Base-by-base conservation (phyloP, 2,797 vertebrate genomes). In the Nothura maculosa region DNA sequence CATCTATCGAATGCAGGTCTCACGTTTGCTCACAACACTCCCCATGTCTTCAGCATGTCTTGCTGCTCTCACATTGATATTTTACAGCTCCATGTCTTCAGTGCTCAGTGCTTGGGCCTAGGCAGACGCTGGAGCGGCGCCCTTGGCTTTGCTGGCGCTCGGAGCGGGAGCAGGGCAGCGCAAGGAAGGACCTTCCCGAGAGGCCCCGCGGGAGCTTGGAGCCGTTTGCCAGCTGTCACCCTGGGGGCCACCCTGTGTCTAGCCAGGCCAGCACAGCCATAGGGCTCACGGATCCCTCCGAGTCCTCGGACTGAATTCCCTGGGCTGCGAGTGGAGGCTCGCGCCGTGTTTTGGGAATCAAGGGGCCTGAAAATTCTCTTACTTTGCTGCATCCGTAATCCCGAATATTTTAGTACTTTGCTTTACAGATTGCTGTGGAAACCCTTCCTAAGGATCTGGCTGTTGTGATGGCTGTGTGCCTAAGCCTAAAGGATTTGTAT, bases 401-500 rank as follows among this genome's bases (percentile, higher is more conserved):
- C 19, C 30, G 40, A 27, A 8, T 91, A 8, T 81, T 92, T 84
- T 84, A 40, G 21, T 70, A 19, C 12, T 18, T 86, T 22, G 9
- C 85, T 88, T 91, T 86, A 12, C 40, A 61, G 24, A 47, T 84
- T 12, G 63, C 32, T 81, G 1, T 60, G 3, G 78, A 70, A 87
- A 60, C 1, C 9, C 78, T 57, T 45, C 16, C 9, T 20, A n/a
- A 62, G 28, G 89, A 24, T 11, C 69, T 52, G 10, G 2, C 2
- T 50, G 30, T 20, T 84, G 9, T 45, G 16, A 72, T 79, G 63
- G 57, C n/a, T 43, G 8, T 52, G 17, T 87, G 1, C 38, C 1
- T 55, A 69, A 58, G 18, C 81, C 24, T 66, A 92, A 92, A 77
- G 62, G 61, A 85, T 94, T 92, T 89, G 58, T 89, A n/a, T 96